Evolutionary conservation across 1,140 invertebrate genomes (phyloP).

Genomic region (Pygmarrhopalites habei): DNA sequence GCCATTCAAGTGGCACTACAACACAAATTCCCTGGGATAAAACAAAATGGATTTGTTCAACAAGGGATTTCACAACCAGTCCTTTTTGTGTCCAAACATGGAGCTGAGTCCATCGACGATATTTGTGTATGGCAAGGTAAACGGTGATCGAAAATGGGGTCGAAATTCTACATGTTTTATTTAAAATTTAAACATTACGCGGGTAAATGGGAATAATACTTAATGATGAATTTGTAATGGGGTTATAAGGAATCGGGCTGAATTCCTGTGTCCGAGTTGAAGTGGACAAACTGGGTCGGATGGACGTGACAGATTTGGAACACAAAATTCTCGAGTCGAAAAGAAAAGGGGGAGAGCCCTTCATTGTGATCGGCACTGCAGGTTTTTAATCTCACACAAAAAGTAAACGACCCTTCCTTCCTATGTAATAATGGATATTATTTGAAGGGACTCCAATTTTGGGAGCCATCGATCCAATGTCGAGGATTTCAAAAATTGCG

Average conservation of each 20-base stretch:
- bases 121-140: constrained; percentile 56
- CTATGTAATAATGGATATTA: no score
- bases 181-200: no score
- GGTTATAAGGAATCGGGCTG: constrained; percentile 66
- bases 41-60: constrained; percentile 42
- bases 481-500: no score
- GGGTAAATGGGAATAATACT: not conserved
- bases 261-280: constrained; percentile 65
- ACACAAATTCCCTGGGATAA: constrained; percentile 63
- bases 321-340: constrained; percentile 57
- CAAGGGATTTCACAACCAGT: constrained; percentile 53
- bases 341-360: constrained; percentile 60
- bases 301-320: constrained; percentile 64
- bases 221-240: no score
- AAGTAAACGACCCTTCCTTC: no score
- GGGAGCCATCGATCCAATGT: no score
- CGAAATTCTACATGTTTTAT: no score
- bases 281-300: constrained; percentile 66
- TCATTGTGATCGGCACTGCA: constrained; percentile 83
- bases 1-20: constrained; percentile 82
- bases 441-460: constrained; percentile 41
- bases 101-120: constrained; percentile 88
- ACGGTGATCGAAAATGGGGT: no score
- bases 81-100: constrained; percentile 76
- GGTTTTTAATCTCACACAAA: no score